Base-by-base conservation (phyloP, 2,797 vertebrate genomes). In the Tragelaphus oryx region DNA sequence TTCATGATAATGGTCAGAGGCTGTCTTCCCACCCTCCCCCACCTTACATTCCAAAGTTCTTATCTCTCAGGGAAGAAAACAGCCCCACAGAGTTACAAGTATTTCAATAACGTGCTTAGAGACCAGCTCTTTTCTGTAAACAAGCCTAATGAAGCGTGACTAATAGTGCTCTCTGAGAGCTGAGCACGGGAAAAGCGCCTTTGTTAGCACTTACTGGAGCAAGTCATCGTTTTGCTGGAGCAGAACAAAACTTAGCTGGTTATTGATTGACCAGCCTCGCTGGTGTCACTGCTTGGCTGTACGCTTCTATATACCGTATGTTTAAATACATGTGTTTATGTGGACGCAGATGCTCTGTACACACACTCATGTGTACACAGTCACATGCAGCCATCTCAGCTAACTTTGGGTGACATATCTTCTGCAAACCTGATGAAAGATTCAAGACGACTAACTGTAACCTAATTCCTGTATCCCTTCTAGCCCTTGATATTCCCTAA, bases 131-230 rank as follows among this genome's bases (percentile, higher is more conserved):
- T 78, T 97, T 98, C 97, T 98, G 97, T 98, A 98, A 98, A 98
- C 98, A 98, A 97, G 94, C 81, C 95, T 98, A 98, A 98, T 98
- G 97, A 98, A 98, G 93, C 96, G 90, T 97, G 96, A 98, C 98
- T 98, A 98, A 98, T 71, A 87, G 95, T 8, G 87, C 89, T 98
- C 96, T 98, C 79, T 88, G 52, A 52, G 78, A 97, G 97, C 87
- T 96, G 68, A 96, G 95, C 54, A 52, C 94, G 89, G 95, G 97
- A 97, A 97, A 98, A 93, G 65, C 83, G 89, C 92, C 98, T 98
- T 98, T 98, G 96, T 98, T 98, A 96, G 94, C 94, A 96, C 93
- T 96, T 97, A 93, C 91, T 98, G 97, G 97, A 96, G 97, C 95
- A 94, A 97, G 95, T 78, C 94, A 10, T 93, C 52, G 80, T 97